Percentiles rank a stretch among this genome's conserved stretches.
Conservation (phyloP, 2,888 invertebrate species). For the Stenichneumon culpator region DNA sequence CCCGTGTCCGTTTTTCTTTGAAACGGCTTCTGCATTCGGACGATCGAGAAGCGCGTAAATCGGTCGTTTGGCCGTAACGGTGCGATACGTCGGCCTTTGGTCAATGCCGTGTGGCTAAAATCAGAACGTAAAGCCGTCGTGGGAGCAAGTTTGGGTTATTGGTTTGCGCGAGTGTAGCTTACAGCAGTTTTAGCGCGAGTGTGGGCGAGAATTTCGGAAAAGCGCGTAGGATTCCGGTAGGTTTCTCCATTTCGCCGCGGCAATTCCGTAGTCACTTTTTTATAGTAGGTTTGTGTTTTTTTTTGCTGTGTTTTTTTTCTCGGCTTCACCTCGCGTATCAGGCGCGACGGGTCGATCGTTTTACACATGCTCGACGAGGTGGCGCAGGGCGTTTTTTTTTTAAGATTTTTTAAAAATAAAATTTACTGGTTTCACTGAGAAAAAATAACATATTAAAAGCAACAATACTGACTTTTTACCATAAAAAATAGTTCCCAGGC, state of each 20-base stretch:
- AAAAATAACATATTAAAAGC: no score
- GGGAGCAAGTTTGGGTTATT: conserved; percentile 50
- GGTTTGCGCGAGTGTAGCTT: conserved; percentile 24
- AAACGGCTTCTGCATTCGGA: conserved; percentile 21
- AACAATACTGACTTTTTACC: no score
- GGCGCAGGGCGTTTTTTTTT: neutral
- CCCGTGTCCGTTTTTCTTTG: conserved; percentile 25
- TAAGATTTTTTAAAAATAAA: neutral
- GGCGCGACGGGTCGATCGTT: conserved; percentile 23
- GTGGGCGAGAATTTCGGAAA: conserved; percentile 57
- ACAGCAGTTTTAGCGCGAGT: neutral
- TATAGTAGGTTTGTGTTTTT: neutral
- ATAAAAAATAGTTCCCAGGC: no score
- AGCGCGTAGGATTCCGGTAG: conserved; percentile 30
- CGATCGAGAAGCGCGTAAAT: conserved; percentile 59
- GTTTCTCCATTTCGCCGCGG: no score
- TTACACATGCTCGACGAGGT: neutral
- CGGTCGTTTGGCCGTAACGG: conserved; percentile 63
- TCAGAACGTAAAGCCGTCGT: conserved; percentile 46
- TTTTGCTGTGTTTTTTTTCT: neutral
- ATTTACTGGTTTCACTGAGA: neutral
- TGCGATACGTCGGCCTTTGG: conserved; percentile 44
- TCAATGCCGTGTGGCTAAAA: conserved; percentile 24
- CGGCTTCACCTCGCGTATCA: conserved; percentile 28
- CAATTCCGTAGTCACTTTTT: no score